A percentile compares a stretch with the other conserved stretches of the same genome.
phyloP scores from a whole-genome alignment of 2,888 invertebrate species.

The Apodemia mormo region DNA sequence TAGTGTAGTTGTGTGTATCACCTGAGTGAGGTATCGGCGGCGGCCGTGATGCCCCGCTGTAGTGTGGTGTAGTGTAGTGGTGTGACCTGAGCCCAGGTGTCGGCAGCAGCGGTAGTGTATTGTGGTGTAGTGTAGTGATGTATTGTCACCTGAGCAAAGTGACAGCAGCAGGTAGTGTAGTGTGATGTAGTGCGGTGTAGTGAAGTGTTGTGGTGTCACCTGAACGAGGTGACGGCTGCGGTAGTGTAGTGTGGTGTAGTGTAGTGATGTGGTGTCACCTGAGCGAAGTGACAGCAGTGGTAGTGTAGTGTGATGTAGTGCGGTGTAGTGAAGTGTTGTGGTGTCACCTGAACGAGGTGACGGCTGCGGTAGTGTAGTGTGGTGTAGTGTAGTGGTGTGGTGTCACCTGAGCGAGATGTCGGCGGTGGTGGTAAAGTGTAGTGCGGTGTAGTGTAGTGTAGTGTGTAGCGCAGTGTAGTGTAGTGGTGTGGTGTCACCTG shows the following conservation, averaged over 20 bases:
- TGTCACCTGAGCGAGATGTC: too few species aligned
- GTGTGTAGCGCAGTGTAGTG: not conserved
- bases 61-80: not conserved
- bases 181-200: not conserved
- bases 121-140: not conserved
- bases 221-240: slow-evolving; percentile 63
- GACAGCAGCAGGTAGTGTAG: slow-evolving; percentile 52
- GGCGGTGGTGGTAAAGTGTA: too few species aligned
- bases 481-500: too few species aligned
- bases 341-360: slow-evolving; percentile 61
- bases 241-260: not conserved
- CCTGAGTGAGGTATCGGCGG: too few species aligned
- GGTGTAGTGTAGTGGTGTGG: not conserved
- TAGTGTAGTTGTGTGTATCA: not conserved
- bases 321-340: not conserved
- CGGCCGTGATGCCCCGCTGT: not conserved
- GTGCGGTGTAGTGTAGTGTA: not conserved
- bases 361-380: slow-evolving; percentile 47
- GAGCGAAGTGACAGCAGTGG: not conserved
- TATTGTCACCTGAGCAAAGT: slow-evolving; percentile 57
- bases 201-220: slow-evolving; percentile 43
- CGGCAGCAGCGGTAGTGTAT: slow-evolving; percentile 46
- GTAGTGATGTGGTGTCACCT: not conserved
- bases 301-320: not conserved
- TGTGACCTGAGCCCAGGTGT: slow-evolving; percentile 61